Evolutionary conservation across 1,140 invertebrate species (phyloP).

Genomic region (Teleogryllus occipitalis): DNA sequence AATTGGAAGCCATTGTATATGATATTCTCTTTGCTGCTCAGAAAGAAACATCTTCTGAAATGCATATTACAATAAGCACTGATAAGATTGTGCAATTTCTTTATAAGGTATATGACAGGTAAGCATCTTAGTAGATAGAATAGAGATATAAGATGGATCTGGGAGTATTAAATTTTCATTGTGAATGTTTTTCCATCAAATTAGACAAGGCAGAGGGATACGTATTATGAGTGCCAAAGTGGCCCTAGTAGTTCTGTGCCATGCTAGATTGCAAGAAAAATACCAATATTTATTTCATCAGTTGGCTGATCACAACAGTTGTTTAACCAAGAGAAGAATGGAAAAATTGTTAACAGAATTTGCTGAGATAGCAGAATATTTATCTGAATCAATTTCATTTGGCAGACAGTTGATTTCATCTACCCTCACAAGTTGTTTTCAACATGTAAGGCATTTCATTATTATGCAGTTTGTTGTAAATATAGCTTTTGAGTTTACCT

Average conservation of each 20-base stretch:
- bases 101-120: constrained; percentile 56
- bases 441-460: constrained; percentile 40
- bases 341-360: constrained; percentile 45
- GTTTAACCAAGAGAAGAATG: constrained; percentile 47
- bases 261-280: constrained; percentile 49
- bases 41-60: constrained; percentile 44
- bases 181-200: neutral
- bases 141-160: neutral
- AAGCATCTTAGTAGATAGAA: constrained; percentile 27
- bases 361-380: constrained; percentile 43
- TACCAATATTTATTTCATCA: constrained; percentile 54
- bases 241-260: constrained; percentile 49
- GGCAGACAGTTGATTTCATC: constrained; percentile 41
- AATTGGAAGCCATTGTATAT: constrained; percentile 50
- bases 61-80: constrained; percentile 46
- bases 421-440: constrained; percentile 52
- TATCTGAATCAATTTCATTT: constrained; percentile 47
- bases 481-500: neutral
- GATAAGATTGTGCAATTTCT: constrained; percentile 52
- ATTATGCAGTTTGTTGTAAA: neutral
- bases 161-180: neutral
- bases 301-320: constrained; percentile 56
- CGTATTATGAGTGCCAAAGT: constrained; percentile 51
- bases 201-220: constrained; percentile 35
- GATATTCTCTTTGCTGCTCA: constrained; percentile 56